Evolutionary conservation across 2,888 invertebrate species (phyloP).

Genomic region (Malachius bipustulatus): DNA sequence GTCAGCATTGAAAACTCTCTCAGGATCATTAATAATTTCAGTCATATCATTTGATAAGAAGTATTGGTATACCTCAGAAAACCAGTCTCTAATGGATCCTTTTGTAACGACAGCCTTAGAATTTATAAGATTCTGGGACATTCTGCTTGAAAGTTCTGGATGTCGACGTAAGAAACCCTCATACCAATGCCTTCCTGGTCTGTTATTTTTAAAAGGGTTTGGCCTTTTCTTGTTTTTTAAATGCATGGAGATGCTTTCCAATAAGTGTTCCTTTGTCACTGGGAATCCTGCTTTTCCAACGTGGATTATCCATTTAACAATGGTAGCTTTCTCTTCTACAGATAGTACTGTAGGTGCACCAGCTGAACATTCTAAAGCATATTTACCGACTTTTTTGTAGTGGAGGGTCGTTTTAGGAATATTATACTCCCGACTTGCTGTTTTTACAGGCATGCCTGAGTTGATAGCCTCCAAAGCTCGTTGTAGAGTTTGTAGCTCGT

Average conservation of each 20-base stretch:
- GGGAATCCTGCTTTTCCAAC: neutral
- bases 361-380: neutral
- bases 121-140: neutral
- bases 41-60: neutral
- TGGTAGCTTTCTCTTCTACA: neutral
- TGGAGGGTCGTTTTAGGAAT: neutral
- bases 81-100: neutral
- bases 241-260: neutral
- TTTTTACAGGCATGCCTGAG: neutral
- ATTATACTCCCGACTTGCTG: neutral
- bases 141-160: conserved; percentile 5
- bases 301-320: neutral
- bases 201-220: conserved; percentile 12
- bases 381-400: neutral
- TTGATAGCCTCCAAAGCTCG: conserved; percentile 1
- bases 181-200: conserved; percentile 14
- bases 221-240: neutral
- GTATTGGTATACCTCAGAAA: neutral
- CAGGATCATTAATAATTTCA: neutral
- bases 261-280: neutral
- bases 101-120: neutral
- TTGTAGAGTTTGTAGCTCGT: too few species aligned
- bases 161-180: conserved; percentile 9
- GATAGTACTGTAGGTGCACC: neutral
- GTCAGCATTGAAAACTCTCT: neutral